Base-by-base conservation (phyloP, 2,888 invertebrate genomes). In the Spatulosminthurus flaviceps region DNA sequence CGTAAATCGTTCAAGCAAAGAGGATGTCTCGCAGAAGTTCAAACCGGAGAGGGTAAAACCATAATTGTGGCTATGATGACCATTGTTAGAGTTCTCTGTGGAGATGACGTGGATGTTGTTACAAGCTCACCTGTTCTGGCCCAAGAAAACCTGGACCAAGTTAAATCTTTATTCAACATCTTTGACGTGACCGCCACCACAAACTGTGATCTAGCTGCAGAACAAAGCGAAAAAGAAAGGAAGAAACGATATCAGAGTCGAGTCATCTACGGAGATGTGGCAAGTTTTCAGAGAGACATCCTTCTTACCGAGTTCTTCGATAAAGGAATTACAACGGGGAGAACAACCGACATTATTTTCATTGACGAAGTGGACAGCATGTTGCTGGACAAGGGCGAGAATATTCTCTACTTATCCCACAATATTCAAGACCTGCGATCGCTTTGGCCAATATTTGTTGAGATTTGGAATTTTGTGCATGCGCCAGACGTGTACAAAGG, bases 351-450 rank as follows among this genome's bases (percentile, higher is more conserved):
- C n/a, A 29, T 7, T 21, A 86, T 88, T 0, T 86, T 88, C 11
- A 85, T 88, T 1, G 88, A 88, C 80, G 88, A 88, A 84, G 88
- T 88, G 0, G 88, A 88, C 80, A 87, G 86, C 79, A 87, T 88
- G 88, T 79, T 88, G 51, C 84, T 88, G 2, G 88, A 88, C 82
- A 87, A 88, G 70, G 88, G 87, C 4, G 87, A 86, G 70, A 87
- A 88, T 80, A 87, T 87, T 42, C 84, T 88, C 2, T 87, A 88
- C 75, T 83, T 88, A 42, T 87, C 87, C 0, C 86, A 87, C 51
- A 86, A 86, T 19, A 82, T 88, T 28, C 86, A 87, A 11, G 87
- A 86, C 1, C 79, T 88, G 77, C 87, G 88, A 64, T 85, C 86
- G 41, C 84, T 88, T 16, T 87, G 87, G 81, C 83, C 86, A 0